Evolutionary conservation across 2,888 invertebrate genomes (phyloP), one percentile per base, ranked within the genome.

Genomic region (Ennomos erosarius): DNA sequence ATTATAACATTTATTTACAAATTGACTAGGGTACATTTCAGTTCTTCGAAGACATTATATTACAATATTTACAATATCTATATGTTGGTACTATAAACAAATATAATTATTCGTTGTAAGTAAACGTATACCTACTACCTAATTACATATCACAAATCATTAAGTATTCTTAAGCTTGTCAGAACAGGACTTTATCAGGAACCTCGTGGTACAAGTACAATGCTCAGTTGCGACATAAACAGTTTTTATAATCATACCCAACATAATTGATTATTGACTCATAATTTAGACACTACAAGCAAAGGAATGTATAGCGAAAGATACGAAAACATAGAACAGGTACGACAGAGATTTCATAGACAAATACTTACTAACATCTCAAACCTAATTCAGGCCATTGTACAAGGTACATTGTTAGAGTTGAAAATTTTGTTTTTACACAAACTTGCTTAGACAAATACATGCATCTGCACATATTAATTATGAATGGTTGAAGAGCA

Each of bases 1-100:
- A 71, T 71, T 67, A 68, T 78, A 26, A 26, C 26, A 82, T 69
- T 68, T 91, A 92, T 92, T 84, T 92, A 91, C 90, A 92, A 59
- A 92, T 92, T 92, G 92, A 92, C 92, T 92, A 92, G 92, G 88
- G 88, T 90, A 90, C 87, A 89, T 82, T 90, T 92, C 92, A 92
- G 92, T 92, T 91, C 92, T 88, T 88, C 87, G 75, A 88, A 87
- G 81, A 76, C 73, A 69, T n/a, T 72, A 75, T 67, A 78, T 64
- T 66, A 64, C 75, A 71, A 69, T 82, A 84, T 83, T 76, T 87
- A 84, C 82, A 85, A 75, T 71, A 71, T 44, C 78, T 67, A 79
- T 75, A 26, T 6, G n/a, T n/a, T n/a, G n/a, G 6, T 26, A 79
- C 74, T 70, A 81, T 75, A 71, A 71, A 79, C 44, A 4, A 4